Evolutionary conservation across 2,888 invertebrate genomes (phyloP).

Genomic region (Syritta pipiens): DNA sequence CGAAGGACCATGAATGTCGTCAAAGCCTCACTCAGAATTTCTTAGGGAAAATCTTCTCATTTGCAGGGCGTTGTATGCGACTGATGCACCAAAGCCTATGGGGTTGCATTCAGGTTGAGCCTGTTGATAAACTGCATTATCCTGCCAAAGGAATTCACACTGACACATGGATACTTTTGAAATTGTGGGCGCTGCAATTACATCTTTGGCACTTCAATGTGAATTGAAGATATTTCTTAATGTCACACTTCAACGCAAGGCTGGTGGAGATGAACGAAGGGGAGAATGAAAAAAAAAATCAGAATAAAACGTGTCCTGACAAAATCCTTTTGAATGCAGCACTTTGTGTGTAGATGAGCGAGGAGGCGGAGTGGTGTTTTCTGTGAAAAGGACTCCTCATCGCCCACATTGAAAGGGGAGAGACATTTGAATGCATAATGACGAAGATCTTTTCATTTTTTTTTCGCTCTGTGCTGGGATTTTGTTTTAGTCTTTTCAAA

Average conservation of each 20-base stretch:
- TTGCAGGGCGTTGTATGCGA: no score
- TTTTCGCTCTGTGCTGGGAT: background rate
- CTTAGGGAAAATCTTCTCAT: slow-evolving; percentile 30
- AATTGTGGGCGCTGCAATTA: slow-evolving; percentile 61
- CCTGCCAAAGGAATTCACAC: slow-evolving; percentile 12
- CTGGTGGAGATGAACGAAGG: background rate
- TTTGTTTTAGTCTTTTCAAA: slow-evolving; percentile 40
- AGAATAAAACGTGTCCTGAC: slow-evolving; percentile 10
- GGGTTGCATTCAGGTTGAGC: slow-evolving; percentile 41
- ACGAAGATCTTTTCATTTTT: background rate
- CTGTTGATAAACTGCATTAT: slow-evolving; percentile 66
- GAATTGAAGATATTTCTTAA: slow-evolving; percentile 60
- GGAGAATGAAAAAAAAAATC: no score
- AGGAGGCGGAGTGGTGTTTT: slow-evolving; percentile 1
- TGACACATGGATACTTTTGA: slow-evolving; percentile 39
- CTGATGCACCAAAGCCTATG: slow-evolving; percentile 31
- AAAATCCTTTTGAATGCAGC: slow-evolving; percentile 31
- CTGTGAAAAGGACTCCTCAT: slow-evolving; percentile 42
- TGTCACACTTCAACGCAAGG: slow-evolving; percentile 50
- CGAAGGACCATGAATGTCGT: slow-evolving; percentile 39
- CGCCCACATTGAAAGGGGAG: background rate
- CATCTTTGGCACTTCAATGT: slow-evolving; percentile 61
- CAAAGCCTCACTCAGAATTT: slow-evolving; percentile 7
- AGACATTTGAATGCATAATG: slow-evolving; percentile 55
- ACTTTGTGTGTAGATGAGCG: background rate